Percentiles rank a stretch among this genome's conserved stretches.
Conservation (phyloP, 2,797 vertebrate genomes). For the Leontocebus nigricollis region DNA sequence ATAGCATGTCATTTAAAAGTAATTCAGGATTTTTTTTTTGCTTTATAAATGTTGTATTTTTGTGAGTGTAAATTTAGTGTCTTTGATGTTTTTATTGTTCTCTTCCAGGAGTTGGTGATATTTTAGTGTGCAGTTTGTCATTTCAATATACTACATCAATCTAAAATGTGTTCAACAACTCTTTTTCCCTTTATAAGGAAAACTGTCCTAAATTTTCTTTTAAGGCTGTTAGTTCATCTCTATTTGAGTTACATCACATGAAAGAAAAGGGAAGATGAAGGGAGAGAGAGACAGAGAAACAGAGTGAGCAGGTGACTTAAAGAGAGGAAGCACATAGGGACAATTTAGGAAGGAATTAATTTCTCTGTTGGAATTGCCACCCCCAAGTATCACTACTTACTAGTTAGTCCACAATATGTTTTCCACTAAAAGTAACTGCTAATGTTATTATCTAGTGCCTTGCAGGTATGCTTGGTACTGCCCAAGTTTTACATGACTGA, state of each 20-base stretch:
- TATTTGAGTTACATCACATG: background rate
- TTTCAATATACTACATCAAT: background rate
- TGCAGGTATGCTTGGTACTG: background rate
- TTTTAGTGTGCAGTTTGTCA: background rate
- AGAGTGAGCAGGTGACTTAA: background rate
- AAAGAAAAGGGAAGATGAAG: background rate
- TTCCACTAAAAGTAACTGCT: background rate
- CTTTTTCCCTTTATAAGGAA: background rate
- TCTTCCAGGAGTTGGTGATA: background rate
- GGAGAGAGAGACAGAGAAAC: background rate
- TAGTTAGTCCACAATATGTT: background rate
- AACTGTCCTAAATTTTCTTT: background rate
- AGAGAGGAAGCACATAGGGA: background rate
- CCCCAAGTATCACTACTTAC: background rate
- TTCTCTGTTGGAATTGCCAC: background rate
- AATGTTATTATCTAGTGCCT: background rate
- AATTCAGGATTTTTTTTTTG: background rate
- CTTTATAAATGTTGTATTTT: background rate
- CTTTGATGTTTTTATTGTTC: background rate
- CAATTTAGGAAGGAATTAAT: background rate
- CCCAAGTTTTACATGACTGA: background rate
- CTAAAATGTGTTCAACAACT: background rate
- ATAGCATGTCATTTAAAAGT: background rate
- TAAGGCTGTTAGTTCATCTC: background rate
- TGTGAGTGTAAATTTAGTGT: background rate